phyloP scores from a whole-genome alignment of 2,888 invertebrate species.

The Strigamia transsilvanica region DNA sequence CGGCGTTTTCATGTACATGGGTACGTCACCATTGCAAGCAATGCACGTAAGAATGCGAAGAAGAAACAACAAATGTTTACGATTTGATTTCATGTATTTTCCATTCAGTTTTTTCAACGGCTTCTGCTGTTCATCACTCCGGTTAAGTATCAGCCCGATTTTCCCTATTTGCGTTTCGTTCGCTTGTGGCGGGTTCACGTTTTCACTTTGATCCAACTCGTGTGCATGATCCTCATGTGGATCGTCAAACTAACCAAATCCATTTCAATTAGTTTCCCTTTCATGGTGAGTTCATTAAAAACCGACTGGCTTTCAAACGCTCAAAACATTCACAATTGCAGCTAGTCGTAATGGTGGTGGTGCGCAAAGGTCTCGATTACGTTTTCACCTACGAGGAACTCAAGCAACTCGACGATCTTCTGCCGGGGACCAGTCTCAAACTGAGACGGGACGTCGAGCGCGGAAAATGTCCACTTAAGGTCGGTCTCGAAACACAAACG shows the following conservation, averaged over 20 bases:
- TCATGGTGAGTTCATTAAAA: conserved; percentile 38
- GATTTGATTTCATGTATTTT: not conserved
- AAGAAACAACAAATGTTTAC: not conserved
- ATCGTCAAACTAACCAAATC: conserved; percentile 52
- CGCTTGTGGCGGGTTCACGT: conserved; percentile 52
- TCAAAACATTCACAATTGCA: not conserved
- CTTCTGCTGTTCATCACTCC: conserved; percentile 50
- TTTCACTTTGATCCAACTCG: conserved; percentile 51
- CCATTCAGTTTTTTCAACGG: conserved; percentile 50
- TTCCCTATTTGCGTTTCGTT: conserved; percentile 50
- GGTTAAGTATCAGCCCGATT: conserved; percentile 53
- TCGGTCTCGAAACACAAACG: not conserved
- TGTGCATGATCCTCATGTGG: conserved; percentile 52
- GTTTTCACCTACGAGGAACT: conserved; percentile 43
- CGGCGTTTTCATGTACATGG: conserved; percentile 53
- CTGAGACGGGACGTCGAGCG: not conserved
- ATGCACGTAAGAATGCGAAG: conserved; percentile 48
- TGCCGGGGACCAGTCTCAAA: not conserved
- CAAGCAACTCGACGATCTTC: conserved; percentile 33
- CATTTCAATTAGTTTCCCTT: conserved; percentile 52
- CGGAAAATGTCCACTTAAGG: conserved; percentile 4
- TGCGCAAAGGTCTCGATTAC: not conserved
- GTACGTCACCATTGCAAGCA: conserved; percentile 50
- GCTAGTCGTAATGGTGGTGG: conserved; percentile 27
- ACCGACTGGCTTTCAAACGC: not conserved